Conservation (phyloP, 2,797 vertebrate species). For the Peromyscus aztecus region DNA sequence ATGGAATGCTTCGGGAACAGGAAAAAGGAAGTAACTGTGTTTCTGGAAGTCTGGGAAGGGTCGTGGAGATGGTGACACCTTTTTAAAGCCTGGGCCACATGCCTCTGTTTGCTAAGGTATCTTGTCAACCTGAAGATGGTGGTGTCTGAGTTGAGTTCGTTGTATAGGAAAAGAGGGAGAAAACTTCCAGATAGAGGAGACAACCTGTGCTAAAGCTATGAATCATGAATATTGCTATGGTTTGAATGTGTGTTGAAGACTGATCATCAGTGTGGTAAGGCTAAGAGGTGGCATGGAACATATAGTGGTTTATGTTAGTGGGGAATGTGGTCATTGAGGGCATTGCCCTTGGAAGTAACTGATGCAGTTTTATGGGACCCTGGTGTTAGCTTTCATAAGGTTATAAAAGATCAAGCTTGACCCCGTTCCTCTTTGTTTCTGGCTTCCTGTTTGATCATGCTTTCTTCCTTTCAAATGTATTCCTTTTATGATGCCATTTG, state of each 20-base stretch:
- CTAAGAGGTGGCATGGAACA: neutral
- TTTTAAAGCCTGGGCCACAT: neutral
- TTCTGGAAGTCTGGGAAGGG: neutral
- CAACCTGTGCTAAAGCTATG: neutral
- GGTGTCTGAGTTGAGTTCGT: constrained; percentile 25
- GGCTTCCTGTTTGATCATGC: neutral
- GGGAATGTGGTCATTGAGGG: neutral
- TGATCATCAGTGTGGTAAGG: neutral
- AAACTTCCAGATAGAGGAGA: constrained; percentile 1
- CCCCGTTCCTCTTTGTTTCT: neutral
- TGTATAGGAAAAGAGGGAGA: neutral
- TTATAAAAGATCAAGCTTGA: neutral
- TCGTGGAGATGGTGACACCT: neutral
- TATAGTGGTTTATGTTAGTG: neutral
- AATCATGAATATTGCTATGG: neutral
- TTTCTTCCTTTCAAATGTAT: neutral
- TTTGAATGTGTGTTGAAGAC: neutral
- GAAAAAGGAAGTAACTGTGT: neutral
- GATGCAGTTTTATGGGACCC: neutral
- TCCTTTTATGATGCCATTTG: neutral
- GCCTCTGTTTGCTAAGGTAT: neutral
- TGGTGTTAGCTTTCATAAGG: neutral
- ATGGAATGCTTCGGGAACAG: neutral
- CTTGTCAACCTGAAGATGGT: neutral
- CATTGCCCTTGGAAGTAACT: neutral